Evolutionary conservation across 2,888 invertebrate genomes (phyloP).

Genomic region (Protodeltote pygarga): DNA sequence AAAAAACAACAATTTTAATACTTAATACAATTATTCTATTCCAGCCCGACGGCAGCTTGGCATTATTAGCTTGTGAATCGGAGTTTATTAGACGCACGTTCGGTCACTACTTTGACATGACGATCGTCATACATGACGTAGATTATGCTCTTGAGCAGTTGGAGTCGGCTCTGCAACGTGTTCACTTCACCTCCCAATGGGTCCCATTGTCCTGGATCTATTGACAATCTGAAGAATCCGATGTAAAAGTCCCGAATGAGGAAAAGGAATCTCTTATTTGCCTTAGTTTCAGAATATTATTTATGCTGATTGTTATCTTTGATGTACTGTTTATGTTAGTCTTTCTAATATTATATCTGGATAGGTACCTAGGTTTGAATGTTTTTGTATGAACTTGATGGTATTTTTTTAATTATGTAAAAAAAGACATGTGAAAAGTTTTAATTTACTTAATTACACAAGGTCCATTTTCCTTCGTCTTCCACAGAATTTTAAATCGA

Average conservation of each 20-base stretch:
- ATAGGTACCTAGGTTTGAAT: not conserved
- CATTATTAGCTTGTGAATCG: constrained; percentile 97
- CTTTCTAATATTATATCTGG: too few species aligned
- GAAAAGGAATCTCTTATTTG: constrained; percentile 43
- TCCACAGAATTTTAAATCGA: constrained; percentile 17
- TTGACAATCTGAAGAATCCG: constrained; percentile 88
- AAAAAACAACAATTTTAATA: too few species aligned
- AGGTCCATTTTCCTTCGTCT: constrained; percentile 36
- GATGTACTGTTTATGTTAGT: constrained; percentile 23
- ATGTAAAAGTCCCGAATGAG: constrained; percentile 46
- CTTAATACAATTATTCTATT: not conserved
- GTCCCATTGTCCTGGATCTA: constrained; percentile 99
- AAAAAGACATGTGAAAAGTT: too few species aligned
- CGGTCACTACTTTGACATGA: constrained; percentile 99
- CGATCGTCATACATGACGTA: constrained; percentile 99
- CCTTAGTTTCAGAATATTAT: constrained; percentile 31
- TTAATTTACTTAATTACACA: too few species aligned
- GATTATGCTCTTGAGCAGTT: constrained; percentile 98
- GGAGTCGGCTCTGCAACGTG: constrained; percentile 96
- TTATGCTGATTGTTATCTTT: constrained; percentile 28
- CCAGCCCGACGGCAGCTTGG: constrained; percentile 99
- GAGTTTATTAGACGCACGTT: constrained; percentile 98
- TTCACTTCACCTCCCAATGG: constrained; percentile 97
- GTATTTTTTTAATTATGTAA: too few species aligned
- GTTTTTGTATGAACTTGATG: not conserved